Evolutionary conservation across 1,140 invertebrate species (phyloP).

Genomic region (Heliconius congener): DNA sequence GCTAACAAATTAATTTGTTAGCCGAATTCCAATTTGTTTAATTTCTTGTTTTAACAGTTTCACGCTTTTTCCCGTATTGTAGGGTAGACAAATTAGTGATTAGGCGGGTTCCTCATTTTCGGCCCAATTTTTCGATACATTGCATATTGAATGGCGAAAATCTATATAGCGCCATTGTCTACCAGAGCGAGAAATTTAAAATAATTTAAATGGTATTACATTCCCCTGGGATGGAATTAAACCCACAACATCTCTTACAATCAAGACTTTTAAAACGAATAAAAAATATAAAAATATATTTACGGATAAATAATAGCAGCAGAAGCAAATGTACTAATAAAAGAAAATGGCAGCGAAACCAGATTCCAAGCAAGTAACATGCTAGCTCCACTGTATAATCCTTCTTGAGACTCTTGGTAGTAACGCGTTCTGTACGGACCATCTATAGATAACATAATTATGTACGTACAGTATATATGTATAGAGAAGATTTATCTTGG

Average conservation of each 20-base stretch:
- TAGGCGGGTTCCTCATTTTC: background rate
- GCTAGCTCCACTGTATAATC: slow-evolving; percentile 91
- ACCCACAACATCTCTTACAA: too few relatives aligned
- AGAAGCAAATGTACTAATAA: slow-evolving; percentile 85
- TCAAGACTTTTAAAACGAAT: too few relatives aligned
- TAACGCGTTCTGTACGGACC: slow-evolving; percentile 92
- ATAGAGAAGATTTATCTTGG: too few relatives aligned
- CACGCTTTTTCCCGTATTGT: too few relatives aligned
- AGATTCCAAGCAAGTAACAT: slow-evolving; percentile 91
- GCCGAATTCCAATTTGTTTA: too few relatives aligned
- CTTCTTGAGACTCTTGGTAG: slow-evolving; percentile 94
- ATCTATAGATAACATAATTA: slow-evolving; percentile 81
- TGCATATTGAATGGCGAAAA: background rate
- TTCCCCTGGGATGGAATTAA: too few relatives aligned
- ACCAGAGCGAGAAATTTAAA: background rate
- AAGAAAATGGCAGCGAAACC: slow-evolving; percentile 90
- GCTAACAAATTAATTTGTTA: too few relatives aligned
- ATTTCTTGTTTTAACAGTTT: too few relatives aligned
- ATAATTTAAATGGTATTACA: too few relatives aligned
- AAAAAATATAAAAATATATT: slow-evolving; percentile 38
- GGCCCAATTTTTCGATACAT: background rate
- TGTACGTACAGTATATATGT: too few relatives aligned
- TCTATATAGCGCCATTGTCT: background rate
- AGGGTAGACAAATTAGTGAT: too few relatives aligned
- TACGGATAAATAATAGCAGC: slow-evolving; percentile 89